A percentile compares a stretch with the other conserved stretches of the same genome.
These are phyloP conservation scores for Eupithecia insigniata DNA, from an alignment of 2,888 invertebrate genomes.

Conservation along the genomic window DNA sequence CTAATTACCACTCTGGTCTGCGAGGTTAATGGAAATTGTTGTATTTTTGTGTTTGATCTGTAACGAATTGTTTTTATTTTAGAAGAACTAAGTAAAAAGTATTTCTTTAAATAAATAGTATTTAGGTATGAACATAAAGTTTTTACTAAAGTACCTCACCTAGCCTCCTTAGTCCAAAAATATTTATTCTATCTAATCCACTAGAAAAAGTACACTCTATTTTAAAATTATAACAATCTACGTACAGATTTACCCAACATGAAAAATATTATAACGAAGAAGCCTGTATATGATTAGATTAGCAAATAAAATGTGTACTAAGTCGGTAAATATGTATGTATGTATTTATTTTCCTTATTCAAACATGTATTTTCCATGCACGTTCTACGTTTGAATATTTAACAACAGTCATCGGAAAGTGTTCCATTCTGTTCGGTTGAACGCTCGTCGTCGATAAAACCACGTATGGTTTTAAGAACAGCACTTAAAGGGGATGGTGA, in stretches of 20 bases:
- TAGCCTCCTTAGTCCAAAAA: no score
- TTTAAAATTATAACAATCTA: background rate
- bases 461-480: conserved; percentile 80
- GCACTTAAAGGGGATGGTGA: conserved; percentile 69
- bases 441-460: conserved; percentile 67
- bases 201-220: no score
- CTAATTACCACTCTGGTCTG: conserved; percentile 30
- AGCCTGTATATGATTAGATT: background rate
- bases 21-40: conserved; percentile 16
- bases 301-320: background rate
- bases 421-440: conserved; percentile 58
- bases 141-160: no score
- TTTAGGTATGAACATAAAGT: no score
- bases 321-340: background rate
- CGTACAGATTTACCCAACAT: background rate
- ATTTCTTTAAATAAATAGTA: no score
- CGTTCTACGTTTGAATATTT: conserved; percentile 48
- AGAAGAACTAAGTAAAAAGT: no score
- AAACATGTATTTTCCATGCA: conserved; percentile 19
- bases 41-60: conserved; percentile 14
- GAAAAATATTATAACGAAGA: background rate
- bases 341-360: background rate
- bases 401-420: conserved; percentile 62
- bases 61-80: background rate
- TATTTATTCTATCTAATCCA: no score